These are phyloP conservation scores for Petroica traversi DNA, from an alignment of 2,113 vertebrate species.

Conservation along the genomic window DNA sequence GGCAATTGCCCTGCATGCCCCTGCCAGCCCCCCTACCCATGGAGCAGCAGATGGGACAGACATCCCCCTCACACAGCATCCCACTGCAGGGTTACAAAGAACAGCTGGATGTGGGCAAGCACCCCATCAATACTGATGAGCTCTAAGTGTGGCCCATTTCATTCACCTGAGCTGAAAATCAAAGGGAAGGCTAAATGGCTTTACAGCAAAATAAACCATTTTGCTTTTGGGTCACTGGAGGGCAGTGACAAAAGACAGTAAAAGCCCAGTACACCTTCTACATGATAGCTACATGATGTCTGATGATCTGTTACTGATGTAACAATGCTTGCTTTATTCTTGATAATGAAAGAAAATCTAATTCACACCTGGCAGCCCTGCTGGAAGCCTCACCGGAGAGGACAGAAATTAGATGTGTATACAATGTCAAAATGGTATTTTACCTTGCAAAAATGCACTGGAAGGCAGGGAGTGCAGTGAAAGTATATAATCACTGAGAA, in stretches of 20 bases:
- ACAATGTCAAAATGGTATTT: background rate
- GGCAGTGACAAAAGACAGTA: background rate
- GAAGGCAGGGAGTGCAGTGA: background rate
- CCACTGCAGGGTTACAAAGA: background rate
- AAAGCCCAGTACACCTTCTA: background rate
- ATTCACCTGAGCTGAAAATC: background rate
- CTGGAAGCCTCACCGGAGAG: background rate
- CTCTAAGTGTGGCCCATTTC: background rate
- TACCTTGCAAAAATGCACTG: background rate
- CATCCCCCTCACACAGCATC: background rate
- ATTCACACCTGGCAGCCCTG: background rate
- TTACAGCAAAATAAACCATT: background rate
- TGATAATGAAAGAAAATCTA: background rate
- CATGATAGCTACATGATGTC: background rate
- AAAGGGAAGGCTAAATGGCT: background rate
- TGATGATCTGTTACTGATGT: background rate
- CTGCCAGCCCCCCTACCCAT: background rate
- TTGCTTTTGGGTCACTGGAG: background rate
- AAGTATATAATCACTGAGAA: background rate
- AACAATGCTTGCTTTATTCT: background rate
- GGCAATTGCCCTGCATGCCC: rapidly evolving
- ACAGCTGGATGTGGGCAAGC: background rate
- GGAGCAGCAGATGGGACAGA: background rate
- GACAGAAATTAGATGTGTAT: background rate
- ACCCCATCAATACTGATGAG: background rate